Evolutionary conservation across 1,140 invertebrate genomes (phyloP).

Genomic region (Hylaeus volcanicus): DNA sequence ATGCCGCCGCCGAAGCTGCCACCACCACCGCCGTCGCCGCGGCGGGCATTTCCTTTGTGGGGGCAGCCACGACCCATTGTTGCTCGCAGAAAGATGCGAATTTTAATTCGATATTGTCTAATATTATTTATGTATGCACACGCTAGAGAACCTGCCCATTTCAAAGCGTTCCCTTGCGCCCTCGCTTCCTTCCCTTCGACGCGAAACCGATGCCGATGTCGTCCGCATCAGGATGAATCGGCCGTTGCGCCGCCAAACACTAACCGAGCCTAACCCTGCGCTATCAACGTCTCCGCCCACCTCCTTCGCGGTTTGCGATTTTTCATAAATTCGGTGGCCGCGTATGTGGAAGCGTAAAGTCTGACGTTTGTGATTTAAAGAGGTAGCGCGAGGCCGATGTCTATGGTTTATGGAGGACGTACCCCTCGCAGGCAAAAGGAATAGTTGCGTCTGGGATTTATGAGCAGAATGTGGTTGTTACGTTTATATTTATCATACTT

Average conservation of each 20-base stretch:
- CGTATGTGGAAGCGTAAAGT: not conserved
- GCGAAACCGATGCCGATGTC: conserved; percentile 29
- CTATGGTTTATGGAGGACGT: too few species aligned
- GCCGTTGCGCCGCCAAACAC: conserved; percentile 3
- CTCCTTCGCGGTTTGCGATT: not conserved
- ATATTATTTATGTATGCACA: conserved; percentile 73
- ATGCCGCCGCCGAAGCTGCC: conserved; percentile 62
- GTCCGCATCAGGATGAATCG: conserved; percentile 24
- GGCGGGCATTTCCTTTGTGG: conserved; percentile 73
- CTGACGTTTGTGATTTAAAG: too few species aligned
- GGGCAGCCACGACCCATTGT: conserved; percentile 67
- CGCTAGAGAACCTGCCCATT: conserved; percentile 47
- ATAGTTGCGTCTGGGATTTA: too few species aligned
- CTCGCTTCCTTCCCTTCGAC: conserved; percentile 51
- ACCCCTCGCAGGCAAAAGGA: too few species aligned
- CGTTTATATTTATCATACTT: too few species aligned
- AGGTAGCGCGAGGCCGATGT: too few species aligned
- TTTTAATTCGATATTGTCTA: conserved; percentile 76
- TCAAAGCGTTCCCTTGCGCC: conserved; percentile 35
- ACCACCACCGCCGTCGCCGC: conserved; percentile 42
- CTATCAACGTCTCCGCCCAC: not conserved
- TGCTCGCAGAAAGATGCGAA: conserved; percentile 68
- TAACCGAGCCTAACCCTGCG: not conserved
- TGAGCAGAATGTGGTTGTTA: too few species aligned
- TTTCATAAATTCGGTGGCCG: not conserved